Evolutionary conservation across 2,888 invertebrate genomes (phyloP).

Genomic region (Agrochola litura): DNA sequence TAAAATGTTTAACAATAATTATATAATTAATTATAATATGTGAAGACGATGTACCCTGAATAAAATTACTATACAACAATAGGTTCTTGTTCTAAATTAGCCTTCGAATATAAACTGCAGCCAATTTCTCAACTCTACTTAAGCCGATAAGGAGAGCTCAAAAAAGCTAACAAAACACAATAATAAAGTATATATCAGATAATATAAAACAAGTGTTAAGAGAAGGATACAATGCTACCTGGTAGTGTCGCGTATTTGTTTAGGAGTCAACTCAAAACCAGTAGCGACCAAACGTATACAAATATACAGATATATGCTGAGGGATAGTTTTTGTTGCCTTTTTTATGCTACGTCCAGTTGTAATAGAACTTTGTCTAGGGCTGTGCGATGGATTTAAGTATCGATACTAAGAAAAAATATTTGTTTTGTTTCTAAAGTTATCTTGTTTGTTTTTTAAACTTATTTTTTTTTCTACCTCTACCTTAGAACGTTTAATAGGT

Average conservation of each 20-base stretch:
- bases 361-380: conserved; percentile 82
- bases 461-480: neutral
- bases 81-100: neutral
- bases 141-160: conserved; percentile 27
- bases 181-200: conserved; percentile 85
- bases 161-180: conserved; percentile 47
- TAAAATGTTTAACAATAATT: too few species aligned
- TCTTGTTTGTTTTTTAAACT: conserved; percentile 6
- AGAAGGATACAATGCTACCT: conserved; percentile 86
- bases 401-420: neutral
- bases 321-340: conserved; percentile 86
- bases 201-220: conserved; percentile 87
- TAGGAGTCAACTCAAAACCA: conserved; percentile 89
- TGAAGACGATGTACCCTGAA: too few species aligned
- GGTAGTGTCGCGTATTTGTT: conserved; percentile 89
- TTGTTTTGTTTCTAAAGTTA: neutral
- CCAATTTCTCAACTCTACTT: conserved; percentile 39
- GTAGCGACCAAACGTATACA: conserved; percentile 86
- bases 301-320: conserved; percentile 76
- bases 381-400: conserved; percentile 63
- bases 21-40: too few species aligned
- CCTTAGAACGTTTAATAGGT: neutral
- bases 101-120: neutral
- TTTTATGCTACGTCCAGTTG: conserved; percentile 85
- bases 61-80: neutral